phyloP scores from a whole-genome alignment of 2,888 invertebrate genomes.

The Sminthurides aquaticus region DNA sequence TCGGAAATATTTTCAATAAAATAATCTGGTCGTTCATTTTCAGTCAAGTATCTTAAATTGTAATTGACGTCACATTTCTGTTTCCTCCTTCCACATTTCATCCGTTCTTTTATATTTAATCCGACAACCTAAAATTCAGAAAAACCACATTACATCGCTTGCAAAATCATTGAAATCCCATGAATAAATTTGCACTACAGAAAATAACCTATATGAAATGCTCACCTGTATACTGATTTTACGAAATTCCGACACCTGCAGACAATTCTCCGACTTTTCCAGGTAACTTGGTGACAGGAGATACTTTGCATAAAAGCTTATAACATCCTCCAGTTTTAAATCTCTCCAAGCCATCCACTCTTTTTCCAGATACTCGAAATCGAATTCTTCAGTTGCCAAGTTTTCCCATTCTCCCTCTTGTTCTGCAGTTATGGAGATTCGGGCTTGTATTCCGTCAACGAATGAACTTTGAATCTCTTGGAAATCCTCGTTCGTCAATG shows the following conservation, averaged over 20 bases:
- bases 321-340: not conserved
- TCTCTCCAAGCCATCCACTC: not conserved
- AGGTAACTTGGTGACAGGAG: not conserved
- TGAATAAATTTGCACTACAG: not conserved
- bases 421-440: not conserved
- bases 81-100: not conserved
- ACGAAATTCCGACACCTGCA: not conserved
- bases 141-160: too few species aligned
- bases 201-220: not conserved
- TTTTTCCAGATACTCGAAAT: not conserved
- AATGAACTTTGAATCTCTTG: not conserved
- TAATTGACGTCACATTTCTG: not conserved
- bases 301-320: not conserved
- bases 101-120: too few species aligned
- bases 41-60: not conserved
- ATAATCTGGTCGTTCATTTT: not conserved
- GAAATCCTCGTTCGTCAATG: not conserved
- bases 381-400: conserved; percentile 4
- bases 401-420: conserved; percentile 12
- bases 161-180: too few species aligned
- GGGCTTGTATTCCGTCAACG: not conserved
- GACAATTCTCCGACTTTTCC: not conserved
- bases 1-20: not conserved
- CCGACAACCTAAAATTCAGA: too few species aligned
- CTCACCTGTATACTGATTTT: not conserved